Percentiles rank a stretch among this genome's conserved stretches.
Evolutionary conservation across 1,140 invertebrate genomes (phyloP).

Genomic region (Zaprionus ornatus): DNA sequence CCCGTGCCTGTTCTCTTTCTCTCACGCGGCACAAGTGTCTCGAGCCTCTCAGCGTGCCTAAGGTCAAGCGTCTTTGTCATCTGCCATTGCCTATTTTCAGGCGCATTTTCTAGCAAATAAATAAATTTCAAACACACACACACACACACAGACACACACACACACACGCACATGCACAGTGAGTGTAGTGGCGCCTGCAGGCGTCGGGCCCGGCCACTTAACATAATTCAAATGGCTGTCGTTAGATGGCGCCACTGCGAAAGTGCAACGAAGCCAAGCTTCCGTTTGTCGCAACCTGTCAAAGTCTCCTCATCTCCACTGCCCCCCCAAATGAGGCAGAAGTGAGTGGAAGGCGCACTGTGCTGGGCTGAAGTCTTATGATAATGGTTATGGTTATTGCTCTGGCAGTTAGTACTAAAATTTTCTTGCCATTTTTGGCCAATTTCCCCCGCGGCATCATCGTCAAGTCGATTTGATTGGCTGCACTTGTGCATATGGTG

Average conservation of each 20-base stretch:
- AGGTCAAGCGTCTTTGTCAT: constrained; percentile 78
- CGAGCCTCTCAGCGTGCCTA: constrained; percentile 53
- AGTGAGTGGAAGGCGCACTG: not conserved
- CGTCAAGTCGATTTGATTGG: constrained; percentile 8
- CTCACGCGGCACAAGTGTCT: constrained; percentile 43
- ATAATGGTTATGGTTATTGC: constrained; percentile 27
- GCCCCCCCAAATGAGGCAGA: constrained; percentile 12
- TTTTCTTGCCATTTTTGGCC: constrained; percentile 9
- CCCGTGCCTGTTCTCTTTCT: not conserved
- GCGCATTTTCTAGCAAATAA: constrained; percentile 66
- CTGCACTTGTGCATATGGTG: constrained; percentile 3
- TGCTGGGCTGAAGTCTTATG: not conserved
- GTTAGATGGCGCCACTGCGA: constrained; percentile 43
- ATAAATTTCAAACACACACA: constrained; percentile 53
- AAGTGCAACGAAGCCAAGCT: constrained; percentile 29
- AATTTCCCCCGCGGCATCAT: constrained; percentile 2
- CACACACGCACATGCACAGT: not conserved
- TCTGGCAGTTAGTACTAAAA: constrained; percentile 7
- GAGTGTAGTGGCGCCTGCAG: constrained; percentile 34
- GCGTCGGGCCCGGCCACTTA: constrained; percentile 53
- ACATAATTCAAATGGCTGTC: constrained; percentile 61
- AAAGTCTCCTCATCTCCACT: constrained; percentile 1
- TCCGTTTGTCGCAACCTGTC: constrained; percentile 16
- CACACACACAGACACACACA: constrained; percentile 13
- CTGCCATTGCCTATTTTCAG: constrained; percentile 53